phyloP scores from a whole-genome alignment of 2,797 vertebrate species.

The Choloepus didactylus region DNA sequence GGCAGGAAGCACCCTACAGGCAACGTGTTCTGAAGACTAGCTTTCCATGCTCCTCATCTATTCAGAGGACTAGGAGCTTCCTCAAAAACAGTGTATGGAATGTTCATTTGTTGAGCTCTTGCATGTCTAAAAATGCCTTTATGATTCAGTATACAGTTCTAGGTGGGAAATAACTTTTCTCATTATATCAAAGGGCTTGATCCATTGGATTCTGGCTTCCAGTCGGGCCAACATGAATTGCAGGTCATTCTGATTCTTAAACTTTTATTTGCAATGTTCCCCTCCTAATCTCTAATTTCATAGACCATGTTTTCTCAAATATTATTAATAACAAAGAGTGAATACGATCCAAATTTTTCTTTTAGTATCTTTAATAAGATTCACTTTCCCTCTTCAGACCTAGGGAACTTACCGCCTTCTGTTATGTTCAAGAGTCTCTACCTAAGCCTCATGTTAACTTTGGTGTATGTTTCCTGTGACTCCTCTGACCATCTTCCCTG shows the following conservation, averaged over 20 bases:
- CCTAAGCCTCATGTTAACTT: background rate
- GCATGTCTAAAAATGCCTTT: background rate
- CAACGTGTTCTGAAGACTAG: background rate
- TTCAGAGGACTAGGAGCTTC: background rate
- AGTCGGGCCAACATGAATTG: background rate
- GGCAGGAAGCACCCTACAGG: background rate
- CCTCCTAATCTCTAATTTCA: background rate
- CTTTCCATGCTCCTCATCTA: background rate
- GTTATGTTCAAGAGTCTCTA: background rate
- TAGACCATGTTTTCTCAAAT: background rate
- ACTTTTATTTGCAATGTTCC: background rate
- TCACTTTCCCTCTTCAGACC: background rate
- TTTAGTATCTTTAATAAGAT: background rate
- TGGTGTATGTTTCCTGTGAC: too few species aligned
- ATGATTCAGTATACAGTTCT: background rate
- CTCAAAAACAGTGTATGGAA: background rate
- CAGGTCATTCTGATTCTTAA: slow-evolving; percentile 16
- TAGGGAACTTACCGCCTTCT: background rate
- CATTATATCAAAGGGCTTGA: background rate
- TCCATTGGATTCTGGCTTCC: background rate
- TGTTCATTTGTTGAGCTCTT: background rate
- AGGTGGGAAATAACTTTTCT: background rate
- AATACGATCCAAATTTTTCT: background rate
- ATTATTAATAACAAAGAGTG: background rate
- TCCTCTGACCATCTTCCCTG: background rate